These are phyloP conservation scores for Odocoileus virginianus DNA, from an alignment of 2,113 vertebrate genomes.

Conservation along the genomic window DNA sequence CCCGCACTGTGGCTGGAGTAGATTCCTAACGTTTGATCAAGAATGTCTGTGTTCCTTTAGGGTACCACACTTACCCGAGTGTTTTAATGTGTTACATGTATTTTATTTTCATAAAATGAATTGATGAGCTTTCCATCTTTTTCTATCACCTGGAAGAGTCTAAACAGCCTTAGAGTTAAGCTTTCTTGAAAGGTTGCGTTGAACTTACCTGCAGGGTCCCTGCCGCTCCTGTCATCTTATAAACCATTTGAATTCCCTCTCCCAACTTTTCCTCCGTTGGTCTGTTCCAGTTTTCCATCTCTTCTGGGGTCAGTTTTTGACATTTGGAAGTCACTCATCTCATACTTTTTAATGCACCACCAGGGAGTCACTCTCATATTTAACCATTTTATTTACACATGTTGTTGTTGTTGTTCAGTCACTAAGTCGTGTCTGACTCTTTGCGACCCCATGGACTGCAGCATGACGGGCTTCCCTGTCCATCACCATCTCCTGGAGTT, in stretches of 20 bases:
- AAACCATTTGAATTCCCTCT: rapidly evolving
- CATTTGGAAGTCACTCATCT: background rate
- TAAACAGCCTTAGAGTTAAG: background rate
- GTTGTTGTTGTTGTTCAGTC: background rate
- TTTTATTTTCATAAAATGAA: background rate
- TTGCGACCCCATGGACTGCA: background rate
- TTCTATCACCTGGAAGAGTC: too few relatives aligned
- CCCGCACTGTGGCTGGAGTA: rapidly evolving
- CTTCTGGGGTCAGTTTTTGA: background rate
- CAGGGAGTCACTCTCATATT: rapidly evolving
- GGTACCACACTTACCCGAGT: background rate
- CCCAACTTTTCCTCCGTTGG: rapidly evolving
- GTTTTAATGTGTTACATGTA: too few relatives aligned
- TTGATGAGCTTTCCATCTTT: background rate
- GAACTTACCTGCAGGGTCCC: rapidly evolving
- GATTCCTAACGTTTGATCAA: rapidly evolving
- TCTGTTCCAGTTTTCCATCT: background rate
- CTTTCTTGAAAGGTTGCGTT: rapidly evolving
- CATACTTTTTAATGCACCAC: rapidly evolving
- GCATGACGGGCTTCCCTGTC: rapidly evolving
- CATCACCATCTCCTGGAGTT: background rate
- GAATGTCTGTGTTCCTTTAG: background rate
- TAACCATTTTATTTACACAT: rapidly evolving
- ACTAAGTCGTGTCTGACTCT: background rate
- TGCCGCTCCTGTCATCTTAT: rapidly evolving